Percentiles rank a stretch among this genome's conserved stretches.
phyloP scores from a whole-genome alignment of 2,113 vertebrate species.

The Urocitellus parryii region DNA sequence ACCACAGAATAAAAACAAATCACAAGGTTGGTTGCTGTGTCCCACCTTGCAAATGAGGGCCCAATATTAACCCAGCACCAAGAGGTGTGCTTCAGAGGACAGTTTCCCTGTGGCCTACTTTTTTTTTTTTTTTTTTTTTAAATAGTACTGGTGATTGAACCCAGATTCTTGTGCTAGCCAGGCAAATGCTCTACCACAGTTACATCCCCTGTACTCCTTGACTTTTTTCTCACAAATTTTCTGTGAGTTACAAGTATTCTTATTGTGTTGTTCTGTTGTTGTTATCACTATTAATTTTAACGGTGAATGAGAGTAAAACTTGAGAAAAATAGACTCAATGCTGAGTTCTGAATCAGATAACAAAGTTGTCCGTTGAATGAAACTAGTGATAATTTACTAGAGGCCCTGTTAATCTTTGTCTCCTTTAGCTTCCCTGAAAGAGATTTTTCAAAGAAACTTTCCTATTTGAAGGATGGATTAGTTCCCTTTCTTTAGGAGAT shows the following conservation, averaged over 20 bases:
- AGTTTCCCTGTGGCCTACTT: neutral
- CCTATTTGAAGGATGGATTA: neutral
- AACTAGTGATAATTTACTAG: neutral
- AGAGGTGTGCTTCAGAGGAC: neutral
- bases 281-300: neutral
- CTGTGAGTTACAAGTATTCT: neutral
- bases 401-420: neutral
- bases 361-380: neutral
- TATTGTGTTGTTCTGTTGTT: neutral
- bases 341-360: neutral
- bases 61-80: neutral
- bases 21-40: no score
- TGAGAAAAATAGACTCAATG: neutral
- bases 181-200: no score
- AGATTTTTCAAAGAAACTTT: conserved; percentile 15
- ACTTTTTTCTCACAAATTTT: neutral
- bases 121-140: no score
- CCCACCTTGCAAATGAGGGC: fast-evolving
- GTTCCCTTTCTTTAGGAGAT: neutral
- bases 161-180: no score
- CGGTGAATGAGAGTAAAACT: neutral
- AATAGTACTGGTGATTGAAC: no score
- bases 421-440: neutral
- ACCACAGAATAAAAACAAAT: no score
- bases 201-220: neutral